Conservation (phyloP, 2,888 invertebrate species). For the Cacoxenus indagator region DNA sequence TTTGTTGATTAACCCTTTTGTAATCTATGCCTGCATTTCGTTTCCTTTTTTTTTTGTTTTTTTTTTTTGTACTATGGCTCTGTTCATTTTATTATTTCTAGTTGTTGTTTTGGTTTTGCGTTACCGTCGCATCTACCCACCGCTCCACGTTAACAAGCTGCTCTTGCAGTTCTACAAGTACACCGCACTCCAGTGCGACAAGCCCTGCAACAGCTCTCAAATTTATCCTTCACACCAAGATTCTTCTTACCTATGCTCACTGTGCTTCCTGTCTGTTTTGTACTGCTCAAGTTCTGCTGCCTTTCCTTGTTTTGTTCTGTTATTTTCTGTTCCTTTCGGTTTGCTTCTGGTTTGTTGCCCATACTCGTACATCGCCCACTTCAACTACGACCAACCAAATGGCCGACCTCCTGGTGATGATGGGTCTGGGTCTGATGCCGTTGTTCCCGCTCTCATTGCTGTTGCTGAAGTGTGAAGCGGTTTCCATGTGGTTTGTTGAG, state of each 20-base stretch:
- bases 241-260: neutral
- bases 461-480: conserved; percentile 30
- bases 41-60: neutral
- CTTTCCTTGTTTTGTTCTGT: neutral
- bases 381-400: no score
- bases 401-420: conserved; percentile 15
- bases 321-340: neutral
- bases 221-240: neutral
- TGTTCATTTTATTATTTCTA: conserved; percentile 23
- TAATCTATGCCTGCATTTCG: conserved; percentile 44
- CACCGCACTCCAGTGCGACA: no score
- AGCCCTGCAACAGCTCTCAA: neutral
- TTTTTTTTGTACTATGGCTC: neutral
- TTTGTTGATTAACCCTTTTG: conserved; percentile 61
- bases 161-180: neutral
- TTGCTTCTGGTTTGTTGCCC: conserved; percentile 13
- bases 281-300: no score
- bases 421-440: conserved; percentile 18
- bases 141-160: conserved; percentile 12
- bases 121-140: neutral
- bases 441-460: conserved; percentile 28
- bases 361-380: conserved; percentile 18
- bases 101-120: neutral
- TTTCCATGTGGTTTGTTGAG: conserved; percentile 41
- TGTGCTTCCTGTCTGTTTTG: conserved; percentile 5